Conservation (phyloP, 2,888 invertebrate genomes). For the Exephanes ischioxanthus region DNA sequence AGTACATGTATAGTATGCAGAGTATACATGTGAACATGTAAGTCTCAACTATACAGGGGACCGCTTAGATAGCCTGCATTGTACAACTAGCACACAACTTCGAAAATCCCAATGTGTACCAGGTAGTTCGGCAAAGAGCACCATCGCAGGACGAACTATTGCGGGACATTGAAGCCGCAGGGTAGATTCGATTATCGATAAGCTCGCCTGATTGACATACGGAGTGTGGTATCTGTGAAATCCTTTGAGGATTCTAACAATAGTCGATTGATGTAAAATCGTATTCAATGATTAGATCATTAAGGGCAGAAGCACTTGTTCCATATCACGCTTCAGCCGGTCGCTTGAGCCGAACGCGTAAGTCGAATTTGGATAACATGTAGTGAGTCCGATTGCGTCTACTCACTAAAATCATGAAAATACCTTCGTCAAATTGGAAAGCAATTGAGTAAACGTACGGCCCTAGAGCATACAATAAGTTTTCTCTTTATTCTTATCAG, state of each 20-base stretch:
- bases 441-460: too few relatives aligned
- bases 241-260: not conserved
- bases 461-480: too few relatives aligned
- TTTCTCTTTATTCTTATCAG: too few relatives aligned
- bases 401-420: too few relatives aligned
- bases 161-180: not conserved
- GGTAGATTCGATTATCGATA: slow-evolving; percentile 5
- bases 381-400: too few relatives aligned
- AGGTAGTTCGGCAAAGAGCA: not conserved
- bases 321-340: not conserved
- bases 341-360: too few relatives aligned
- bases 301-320: not conserved
- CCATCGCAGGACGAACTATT: not conserved
- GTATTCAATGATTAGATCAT: not conserved
- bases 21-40: not conserved
- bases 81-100: not conserved
- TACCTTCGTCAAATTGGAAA: too few relatives aligned
- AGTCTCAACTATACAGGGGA: not conserved
- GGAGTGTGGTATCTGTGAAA: not conserved
- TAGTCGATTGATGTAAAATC: not conserved
- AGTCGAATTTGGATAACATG: too few relatives aligned
- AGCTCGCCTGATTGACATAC: not conserved
- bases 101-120: slow-evolving; percentile 3
- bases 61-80: not conserved
- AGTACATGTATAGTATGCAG: not conserved